These are phyloP conservation scores for Argynnis bischoffii DNA, from an alignment of 2,888 invertebrate genomes.

Conservation along the genomic window DNA sequence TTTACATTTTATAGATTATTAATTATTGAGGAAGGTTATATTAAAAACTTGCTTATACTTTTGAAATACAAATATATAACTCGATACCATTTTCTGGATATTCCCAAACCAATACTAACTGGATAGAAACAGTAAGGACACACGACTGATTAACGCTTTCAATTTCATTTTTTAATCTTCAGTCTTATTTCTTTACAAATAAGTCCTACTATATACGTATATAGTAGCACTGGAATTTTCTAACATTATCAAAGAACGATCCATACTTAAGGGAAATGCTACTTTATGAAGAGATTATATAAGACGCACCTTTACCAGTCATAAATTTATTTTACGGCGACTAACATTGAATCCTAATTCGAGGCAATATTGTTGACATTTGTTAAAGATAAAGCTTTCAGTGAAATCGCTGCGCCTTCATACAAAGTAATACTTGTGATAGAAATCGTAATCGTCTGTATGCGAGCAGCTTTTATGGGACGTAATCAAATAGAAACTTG, in stretches of 20 bases:
- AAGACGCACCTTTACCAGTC: conserved; percentile 46
- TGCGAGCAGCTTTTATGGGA: conserved; percentile 75
- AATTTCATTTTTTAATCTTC: conserved; percentile 43
- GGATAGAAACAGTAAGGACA: conserved; percentile 61
- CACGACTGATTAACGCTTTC: conserved; percentile 71
- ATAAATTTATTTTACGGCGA: conserved; percentile 43
- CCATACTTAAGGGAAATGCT: conserved; percentile 51
- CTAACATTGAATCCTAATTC: conserved; percentile 50
- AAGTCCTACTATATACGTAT: conserved; percentile 45
- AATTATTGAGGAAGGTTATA: conserved; percentile 53
- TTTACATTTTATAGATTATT: neutral
- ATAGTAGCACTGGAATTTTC: conserved; percentile 39
- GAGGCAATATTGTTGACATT: conserved; percentile 45
- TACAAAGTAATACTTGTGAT: conserved; percentile 76
- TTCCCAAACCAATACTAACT: conserved; percentile 58
- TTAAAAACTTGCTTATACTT: conserved; percentile 68
- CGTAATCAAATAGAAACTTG: conserved; percentile 82
- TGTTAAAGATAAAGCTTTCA: conserved; percentile 42
- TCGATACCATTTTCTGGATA: conserved; percentile 64
- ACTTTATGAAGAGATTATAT: conserved; percentile 51
- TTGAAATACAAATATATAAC: conserved; percentile 57
- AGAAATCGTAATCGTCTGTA: conserved; percentile 76
- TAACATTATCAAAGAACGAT: conserved; percentile 58
- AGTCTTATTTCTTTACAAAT: conserved; percentile 44
- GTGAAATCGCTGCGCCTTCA: conserved; percentile 44